Evolutionary conservation across 2,888 invertebrate genomes (phyloP).

Genomic region (Branchipolynoe longqiensis): DNA sequence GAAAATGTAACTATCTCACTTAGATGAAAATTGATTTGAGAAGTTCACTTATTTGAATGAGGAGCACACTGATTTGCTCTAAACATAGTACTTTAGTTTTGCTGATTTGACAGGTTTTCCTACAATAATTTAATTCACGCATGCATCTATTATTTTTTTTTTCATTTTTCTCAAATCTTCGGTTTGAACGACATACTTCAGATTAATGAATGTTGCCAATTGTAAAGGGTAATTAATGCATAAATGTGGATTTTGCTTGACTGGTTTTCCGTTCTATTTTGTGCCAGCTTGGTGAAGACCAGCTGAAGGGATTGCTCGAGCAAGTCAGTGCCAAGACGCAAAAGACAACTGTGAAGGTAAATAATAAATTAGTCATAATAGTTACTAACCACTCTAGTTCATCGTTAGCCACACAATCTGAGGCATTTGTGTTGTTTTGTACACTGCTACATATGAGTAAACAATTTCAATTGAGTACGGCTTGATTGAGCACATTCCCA

Average conservation of each 20-base stretch:
- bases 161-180: neutral
- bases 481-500: neutral
- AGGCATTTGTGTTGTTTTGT: neutral
- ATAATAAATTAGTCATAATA: neutral
- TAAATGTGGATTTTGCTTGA: neutral
- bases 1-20: no score
- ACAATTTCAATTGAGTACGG: neutral
- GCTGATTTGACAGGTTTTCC: neutral
- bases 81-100: no score
- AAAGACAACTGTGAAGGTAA: conserved; percentile 89
- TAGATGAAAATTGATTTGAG: no score
- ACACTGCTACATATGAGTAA: neutral
- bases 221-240: neutral
- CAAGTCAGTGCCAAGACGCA: conserved; percentile 91
- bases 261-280: no score
- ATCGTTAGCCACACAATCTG: neutral
- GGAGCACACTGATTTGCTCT: no score
- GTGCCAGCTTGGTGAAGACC: conserved; percentile 90
- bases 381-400: neutral
- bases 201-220: neutral
- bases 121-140: neutral
- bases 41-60: no score
- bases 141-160: neutral
- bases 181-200: neutral
- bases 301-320: conserved; percentile 92